Conservation (phyloP, 2,888 invertebrate species). For the Papilio elwesi region DNA sequence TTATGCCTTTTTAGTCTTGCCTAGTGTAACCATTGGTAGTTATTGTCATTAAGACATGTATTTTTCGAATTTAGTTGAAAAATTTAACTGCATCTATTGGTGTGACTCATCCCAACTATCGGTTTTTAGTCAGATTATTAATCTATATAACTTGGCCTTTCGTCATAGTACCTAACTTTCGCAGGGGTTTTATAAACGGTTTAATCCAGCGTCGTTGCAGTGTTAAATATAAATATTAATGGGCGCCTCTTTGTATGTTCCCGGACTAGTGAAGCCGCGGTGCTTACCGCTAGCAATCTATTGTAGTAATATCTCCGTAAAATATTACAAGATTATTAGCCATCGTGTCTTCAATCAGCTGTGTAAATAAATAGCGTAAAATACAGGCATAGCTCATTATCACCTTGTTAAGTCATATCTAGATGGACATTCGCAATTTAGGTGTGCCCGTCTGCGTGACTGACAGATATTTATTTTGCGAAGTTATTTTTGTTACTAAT, state of each 20-base stretch:
- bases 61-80: not conserved
- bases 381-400: not conserved
- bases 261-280: too few relatives aligned
- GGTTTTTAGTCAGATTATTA: too few relatives aligned
- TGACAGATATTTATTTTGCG: slow-evolving; percentile 58
- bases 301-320: not conserved
- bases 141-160: too few relatives aligned
- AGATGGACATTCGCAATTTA: slow-evolving; percentile 42
- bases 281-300: too few relatives aligned
- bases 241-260: too few relatives aligned
- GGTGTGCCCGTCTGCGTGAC: slow-evolving; percentile 67
- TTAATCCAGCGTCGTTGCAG: too few relatives aligned
- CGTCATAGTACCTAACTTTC: too few relatives aligned
- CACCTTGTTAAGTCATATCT: slow-evolving; percentile 50
- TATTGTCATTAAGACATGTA: not conserved
- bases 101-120: too few relatives aligned
- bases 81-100: too few relatives aligned
- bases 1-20: not conserved
- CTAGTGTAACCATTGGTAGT: not conserved
- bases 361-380: not conserved
- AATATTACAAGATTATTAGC: not conserved
- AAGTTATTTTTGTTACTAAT: slow-evolving; percentile 60
- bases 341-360: not conserved
- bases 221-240: too few relatives aligned
- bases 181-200: too few relatives aligned